Percentiles rank a stretch among this genome's conserved stretches.
Evolutionary conservation across 2,797 vertebrate genomes (phyloP).

Genomic region (Falco peregrinus): DNA sequence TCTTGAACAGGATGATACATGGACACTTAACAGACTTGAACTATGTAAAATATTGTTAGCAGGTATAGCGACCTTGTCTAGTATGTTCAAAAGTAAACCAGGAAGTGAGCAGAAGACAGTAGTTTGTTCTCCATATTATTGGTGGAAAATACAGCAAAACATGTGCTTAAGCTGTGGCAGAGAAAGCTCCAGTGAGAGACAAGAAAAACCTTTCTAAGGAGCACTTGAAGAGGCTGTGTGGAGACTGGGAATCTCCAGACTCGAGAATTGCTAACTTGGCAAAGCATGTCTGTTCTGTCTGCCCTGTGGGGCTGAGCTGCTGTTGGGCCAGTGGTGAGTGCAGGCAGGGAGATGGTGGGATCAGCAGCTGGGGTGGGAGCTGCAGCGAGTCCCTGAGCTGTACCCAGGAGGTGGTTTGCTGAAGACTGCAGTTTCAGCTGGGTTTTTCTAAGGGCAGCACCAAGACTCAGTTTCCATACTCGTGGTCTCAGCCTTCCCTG

Average conservation of each 20-base stretch:
- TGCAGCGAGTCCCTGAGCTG: neutral
- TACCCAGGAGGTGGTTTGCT: neutral
- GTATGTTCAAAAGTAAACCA: neutral
- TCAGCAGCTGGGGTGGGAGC: neutral
- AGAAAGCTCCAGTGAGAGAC: neutral
- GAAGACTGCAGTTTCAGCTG: neutral
- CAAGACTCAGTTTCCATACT: neutral
- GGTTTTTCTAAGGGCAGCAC: neutral
- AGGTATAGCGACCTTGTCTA: neutral
- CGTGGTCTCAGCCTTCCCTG: neutral
- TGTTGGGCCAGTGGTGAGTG: neutral
- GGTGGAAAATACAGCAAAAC: neutral
- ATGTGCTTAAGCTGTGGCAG: neutral
- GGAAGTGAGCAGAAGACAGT: neutral
- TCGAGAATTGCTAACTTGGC: neutral
- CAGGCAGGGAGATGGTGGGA: neutral
- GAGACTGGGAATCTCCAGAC: neutral
- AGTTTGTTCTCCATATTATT: neutral
- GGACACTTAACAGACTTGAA: neutral
- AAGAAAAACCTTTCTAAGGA: neutral
- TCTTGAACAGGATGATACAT: neutral
- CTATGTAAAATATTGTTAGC: neutral
- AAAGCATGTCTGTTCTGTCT: neutral
- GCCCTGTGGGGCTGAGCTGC: fast-evolving
- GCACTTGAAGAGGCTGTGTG: neutral